Evolutionary conservation across 2,113 vertebrate genomes (phyloP), one percentile per base, ranked within the genome.

Genomic region (Neodontobutis hainanensis): DNA sequence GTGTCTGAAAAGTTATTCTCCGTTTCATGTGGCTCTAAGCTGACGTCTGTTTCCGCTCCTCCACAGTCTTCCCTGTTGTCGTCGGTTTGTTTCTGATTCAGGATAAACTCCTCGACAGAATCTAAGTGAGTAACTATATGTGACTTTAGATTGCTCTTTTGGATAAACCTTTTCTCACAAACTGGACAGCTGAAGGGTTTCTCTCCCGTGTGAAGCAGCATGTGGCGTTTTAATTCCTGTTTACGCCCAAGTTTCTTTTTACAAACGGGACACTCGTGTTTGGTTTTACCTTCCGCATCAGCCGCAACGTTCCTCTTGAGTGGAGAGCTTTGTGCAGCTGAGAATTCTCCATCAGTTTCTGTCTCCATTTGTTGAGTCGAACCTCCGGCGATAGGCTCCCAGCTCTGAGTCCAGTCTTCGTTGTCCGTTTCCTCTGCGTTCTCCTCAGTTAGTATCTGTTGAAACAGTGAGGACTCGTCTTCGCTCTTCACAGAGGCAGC

Each of bases 141-240:
- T 7, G 52, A 55, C 14, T 55, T 55, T 1, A 55, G 52, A 7
- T 55, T 55, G 12, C 52, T 55, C 14, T 55, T 55, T 14, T 55
- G 52, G 12, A 55, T 55, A 14, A 55, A 55, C 11, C 52, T 7
- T 34, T 55, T 55, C 4, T 55, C 34, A 8, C 52, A 55, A 8
- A 55, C 52, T 8, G 52, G 52, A 10, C 52, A 55, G 52, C 52
- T 38, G 52, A 55, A 55, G 4, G 52, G 52, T 38, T 55, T 55
- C 34, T 55, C 52, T 4, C 52, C 52, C 6, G 52, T 55, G 52
- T 55, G 52, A 8, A 55, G 52, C 52, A 55, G 52, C 35, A 55
- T 55, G 52, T 55, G 52, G 12, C 52, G 12, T 14, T 55, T 55
- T 34, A 55, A 34, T 14, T 55, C 52, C 7, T 55, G 52, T 38